Evolutionary conservation across 1,140 invertebrate genomes (phyloP).

Genomic region (Sipha flava): DNA sequence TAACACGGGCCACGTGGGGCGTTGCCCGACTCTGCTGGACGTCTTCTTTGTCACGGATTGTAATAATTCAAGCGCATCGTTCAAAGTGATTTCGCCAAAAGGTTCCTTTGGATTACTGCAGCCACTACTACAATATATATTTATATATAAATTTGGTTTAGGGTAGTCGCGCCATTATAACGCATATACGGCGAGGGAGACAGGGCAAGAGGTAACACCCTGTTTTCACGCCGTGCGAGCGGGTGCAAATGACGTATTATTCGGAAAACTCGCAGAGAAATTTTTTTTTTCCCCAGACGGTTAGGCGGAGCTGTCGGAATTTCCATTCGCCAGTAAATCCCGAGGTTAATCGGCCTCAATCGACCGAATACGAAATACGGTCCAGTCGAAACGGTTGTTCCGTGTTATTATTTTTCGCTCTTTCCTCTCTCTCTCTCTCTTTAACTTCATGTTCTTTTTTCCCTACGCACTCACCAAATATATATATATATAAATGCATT

Average conservation of each 20-base stretch:
- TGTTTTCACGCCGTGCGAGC: background rate
- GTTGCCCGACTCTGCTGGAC: constrained; percentile 13
- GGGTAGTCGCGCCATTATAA: background rate
- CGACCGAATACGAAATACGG: background rate
- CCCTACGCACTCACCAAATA: too few relatives aligned
- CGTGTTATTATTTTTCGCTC: background rate
- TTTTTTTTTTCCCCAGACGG: background rate
- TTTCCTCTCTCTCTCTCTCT: background rate
- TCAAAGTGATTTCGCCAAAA: constrained; percentile 10
- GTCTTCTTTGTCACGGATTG: constrained; percentile 22
- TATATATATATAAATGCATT: too few relatives aligned
- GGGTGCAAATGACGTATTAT: constrained; percentile 2
- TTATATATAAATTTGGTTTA: background rate
- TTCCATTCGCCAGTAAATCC: background rate
- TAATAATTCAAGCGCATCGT: constrained; percentile 13
- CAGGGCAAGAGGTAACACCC: background rate
- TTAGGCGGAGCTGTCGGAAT: background rate
- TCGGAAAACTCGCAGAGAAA: background rate
- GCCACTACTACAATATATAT: background rate
- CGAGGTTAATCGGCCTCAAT: constrained; percentile 7
- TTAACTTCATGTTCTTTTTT: background rate
- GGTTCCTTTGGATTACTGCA: background rate
- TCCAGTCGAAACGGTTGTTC: background rate
- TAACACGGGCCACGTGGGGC: constrained; percentile 11
- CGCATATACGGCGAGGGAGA: background rate